Evolutionary conservation across 2,113 vertebrate species (phyloP), one percentile per base, ranked within the genome.

Genomic region (Cinclus cinclus): DNA sequence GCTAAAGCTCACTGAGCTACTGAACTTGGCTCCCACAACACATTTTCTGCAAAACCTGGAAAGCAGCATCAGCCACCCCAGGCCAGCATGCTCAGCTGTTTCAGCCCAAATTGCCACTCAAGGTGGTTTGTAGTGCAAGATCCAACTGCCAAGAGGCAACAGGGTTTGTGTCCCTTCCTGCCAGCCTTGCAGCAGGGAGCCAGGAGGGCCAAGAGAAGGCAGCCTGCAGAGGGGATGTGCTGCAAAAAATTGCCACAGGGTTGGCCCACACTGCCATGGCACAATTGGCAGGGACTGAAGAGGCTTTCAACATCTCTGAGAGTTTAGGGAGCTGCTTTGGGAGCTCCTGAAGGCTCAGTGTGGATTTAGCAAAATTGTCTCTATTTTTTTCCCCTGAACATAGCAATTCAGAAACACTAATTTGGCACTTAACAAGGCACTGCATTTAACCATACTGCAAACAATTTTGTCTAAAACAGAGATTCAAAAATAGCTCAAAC

Each of bases 361-460:
- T 21, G 35, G 41, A 16, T 60, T 95, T 78, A 69, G 62, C 11
- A 68, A 92, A 92, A 69, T 42, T 2, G 1, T 52, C 41, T 55
- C 47, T 79, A 62, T 73, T 81, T 60, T 60, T 67, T 27, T 6
- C 6, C 53, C 11, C 50, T 46, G n/a, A 87, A 84, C 44, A 47
- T 58, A 58, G 42, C 31, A 75, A 67, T 89, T 92, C 76, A 68
- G 90, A 68, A 85, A 69, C 11, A 5, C 31, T 58, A 90, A 62
- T 60, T 49, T 92, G 75, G 87, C 79, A 83, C 53, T 83, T 79
- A n/a, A n/a, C 14, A 46, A 75, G 46, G 41, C 71, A 25, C 67
- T 73, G 70, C 35, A 46, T 92, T 81, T 74, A 80, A 95, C 84
- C 77, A 60, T 50, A n/a, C 59, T 50, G 68, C 68, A 73, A 83